Base-by-base conservation (phyloP, 2,888 invertebrate species). In the Saturnia japonica region DNA sequence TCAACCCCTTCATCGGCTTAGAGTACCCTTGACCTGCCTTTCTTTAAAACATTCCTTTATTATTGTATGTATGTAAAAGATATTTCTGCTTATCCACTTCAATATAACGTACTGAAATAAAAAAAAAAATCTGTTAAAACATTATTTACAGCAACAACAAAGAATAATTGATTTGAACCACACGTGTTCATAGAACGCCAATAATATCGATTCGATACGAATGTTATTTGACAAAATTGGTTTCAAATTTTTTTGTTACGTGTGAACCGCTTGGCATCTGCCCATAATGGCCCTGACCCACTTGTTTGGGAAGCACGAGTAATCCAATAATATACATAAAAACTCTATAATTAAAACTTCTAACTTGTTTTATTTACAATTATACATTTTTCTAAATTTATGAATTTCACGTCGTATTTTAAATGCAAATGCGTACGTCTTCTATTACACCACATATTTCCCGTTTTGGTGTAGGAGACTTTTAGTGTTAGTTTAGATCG, bases 201-300 rank as follows among this genome's bases (percentile, higher is more conserved):
- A 64, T 64, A 40, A 64, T 12, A 64, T 64, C n/a, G 64, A 64
- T 64, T 64, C 64, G 34, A 9, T 40, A 64, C 40, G 64, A 34
- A 40, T 64, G 40, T 64, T 40, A 64, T 64, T 64, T 64, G 64
- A 64, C 64, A 64, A 64, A 64, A 64, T 64, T 64, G 64, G 1
- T 40, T 64, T 64, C n/a, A n/a, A 40, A 40, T 64, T 64, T 64
- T 40, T 64, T 19, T 34, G 40, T 40, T 64, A 64, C 64, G 64
- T 64, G 64, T 64, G 64, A 64, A 64, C 64, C 34, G 34, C 34
- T 40, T 40, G 64, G 40, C 64, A 64, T 64, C 64, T 64, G 40
- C 28, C 19, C 19, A 25, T 64, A 64, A 64, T 64, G 64, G 7
- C 64, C 64, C 40, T 64, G 64, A 40, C 64, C 64, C 64, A 64